Evolutionary conservation across 2,113 vertebrate genomes (phyloP).

Genomic region (Pitta sordida): DNA sequence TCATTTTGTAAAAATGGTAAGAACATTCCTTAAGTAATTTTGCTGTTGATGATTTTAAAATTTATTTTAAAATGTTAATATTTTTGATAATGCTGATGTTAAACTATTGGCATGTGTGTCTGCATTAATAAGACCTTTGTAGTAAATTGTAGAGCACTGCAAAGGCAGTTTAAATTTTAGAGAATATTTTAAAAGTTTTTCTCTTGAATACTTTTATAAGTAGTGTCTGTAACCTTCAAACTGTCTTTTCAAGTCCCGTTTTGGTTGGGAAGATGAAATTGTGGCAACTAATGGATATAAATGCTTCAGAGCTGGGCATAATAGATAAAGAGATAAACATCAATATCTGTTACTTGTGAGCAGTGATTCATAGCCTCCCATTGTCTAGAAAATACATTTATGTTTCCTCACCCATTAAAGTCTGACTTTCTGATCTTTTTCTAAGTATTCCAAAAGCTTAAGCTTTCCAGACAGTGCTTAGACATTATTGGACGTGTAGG

Average conservation of each 20-base stretch:
- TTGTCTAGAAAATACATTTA: neutral
- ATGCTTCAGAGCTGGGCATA: neutral
- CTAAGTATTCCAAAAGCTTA: neutral
- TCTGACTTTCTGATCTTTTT: neutral
- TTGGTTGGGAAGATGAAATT: neutral
- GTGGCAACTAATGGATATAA: neutral
- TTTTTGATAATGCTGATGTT: neutral
- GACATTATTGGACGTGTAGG: neutral
- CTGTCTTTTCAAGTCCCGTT: neutral
- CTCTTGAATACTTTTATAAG: neutral
- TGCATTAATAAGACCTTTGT: neutral
- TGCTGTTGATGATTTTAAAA: neutral
- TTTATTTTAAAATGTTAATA: neutral
- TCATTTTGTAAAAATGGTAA: neutral
- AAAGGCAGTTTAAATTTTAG: neutral
- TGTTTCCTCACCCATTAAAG: neutral
- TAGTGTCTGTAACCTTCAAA: neutral
- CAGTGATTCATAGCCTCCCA: neutral
- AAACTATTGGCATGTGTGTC: accelerated
- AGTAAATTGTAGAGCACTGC: neutral
- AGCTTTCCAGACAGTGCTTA: neutral
- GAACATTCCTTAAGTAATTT: neutral
- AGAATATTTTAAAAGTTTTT: neutral
- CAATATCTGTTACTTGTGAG: neutral
- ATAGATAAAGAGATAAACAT: neutral